Conservation (phyloP, 2,113 vertebrate genomes). For the Plecturocebus donacophilus region DNA sequence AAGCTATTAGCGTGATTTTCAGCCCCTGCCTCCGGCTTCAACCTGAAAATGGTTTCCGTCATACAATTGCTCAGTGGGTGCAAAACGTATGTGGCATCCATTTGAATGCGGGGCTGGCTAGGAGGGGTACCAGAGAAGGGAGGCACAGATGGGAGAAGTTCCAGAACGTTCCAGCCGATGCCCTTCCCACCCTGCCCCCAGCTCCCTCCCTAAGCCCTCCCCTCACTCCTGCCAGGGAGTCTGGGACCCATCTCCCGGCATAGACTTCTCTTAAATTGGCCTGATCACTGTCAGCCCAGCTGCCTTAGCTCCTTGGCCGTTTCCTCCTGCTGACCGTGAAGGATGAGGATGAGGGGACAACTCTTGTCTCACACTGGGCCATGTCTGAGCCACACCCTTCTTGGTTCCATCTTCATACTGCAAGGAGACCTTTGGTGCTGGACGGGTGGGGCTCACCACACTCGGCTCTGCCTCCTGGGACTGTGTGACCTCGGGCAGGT, state of each 20-base stretch:
- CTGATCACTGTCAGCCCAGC: background rate
- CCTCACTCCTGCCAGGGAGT: background rate
- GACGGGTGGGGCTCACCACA: background rate
- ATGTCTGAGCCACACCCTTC: background rate
- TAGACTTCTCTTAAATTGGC: background rate
- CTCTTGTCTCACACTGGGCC: too few relatives aligned
- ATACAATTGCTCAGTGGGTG: background rate
- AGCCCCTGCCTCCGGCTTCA: background rate
- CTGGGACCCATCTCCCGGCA: background rate
- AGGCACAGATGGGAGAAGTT: fast-evolving
- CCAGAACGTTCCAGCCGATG: fast-evolving
- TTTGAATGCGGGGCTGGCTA: fast-evolving
- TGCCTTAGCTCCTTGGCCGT: background rate
- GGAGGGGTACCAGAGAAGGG: background rate
- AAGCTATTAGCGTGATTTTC: background rate
- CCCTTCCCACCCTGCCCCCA: background rate
- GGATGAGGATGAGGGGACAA: background rate
- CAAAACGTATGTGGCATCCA: background rate
- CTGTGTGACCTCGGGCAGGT: background rate
- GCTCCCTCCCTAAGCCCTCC: background rate
- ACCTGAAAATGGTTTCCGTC: background rate
- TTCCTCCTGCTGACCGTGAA: background rate
- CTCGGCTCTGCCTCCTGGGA: background rate
- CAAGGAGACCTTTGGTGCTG: background rate
- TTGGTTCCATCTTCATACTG: fast-evolving